These are phyloP conservation scores for Holothuria scabra DNA, from an alignment of 53 echinoderm and acorn worm species.

Conservation along the genomic window DNA sequence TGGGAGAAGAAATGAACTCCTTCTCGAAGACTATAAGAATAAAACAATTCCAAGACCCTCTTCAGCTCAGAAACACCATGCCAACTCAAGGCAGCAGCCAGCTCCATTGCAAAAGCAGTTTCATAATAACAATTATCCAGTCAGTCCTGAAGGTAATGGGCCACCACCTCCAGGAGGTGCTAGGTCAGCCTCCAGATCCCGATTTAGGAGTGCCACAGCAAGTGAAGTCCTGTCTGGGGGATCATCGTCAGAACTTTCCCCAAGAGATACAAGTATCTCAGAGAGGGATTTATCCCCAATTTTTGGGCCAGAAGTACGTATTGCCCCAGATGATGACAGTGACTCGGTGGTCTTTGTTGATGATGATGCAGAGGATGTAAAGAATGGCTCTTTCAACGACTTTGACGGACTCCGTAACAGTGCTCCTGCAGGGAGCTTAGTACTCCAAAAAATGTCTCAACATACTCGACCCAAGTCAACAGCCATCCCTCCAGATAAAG, in stretches of 20 bases:
- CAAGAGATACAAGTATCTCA: slow-evolving; percentile 40
- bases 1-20: slow-evolving; percentile 9
- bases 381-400: slow-evolving; percentile 76
- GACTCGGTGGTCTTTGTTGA: slow-evolving; percentile 85
- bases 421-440: slow-evolving; percentile 69
- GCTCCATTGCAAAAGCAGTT: slow-evolving; percentile 11
- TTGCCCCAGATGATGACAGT: slow-evolving; percentile 79
- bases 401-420: slow-evolving; percentile 79
- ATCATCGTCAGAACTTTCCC: slow-evolving; percentile 41
- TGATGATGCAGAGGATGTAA: slow-evolving; percentile 76
- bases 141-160: neutral
- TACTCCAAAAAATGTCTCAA: slow-evolving; percentile 44
- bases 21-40: slow-evolving; percentile 29
- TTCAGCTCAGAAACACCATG: slow-evolving; percentile 32
- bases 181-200: slow-evolving; percentile 38
- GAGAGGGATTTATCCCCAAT: slow-evolving; percentile 57
- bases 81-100: slow-evolving; percentile 1
- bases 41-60: slow-evolving; percentile 41
- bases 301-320: slow-evolving; percentile 75
- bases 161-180: slow-evolving; percentile 4
- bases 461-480: slow-evolving; percentile 76
- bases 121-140: slow-evolving; percentile 36
- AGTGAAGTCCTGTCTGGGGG: slow-evolving; percentile 63
- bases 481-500: slow-evolving; percentile 52
- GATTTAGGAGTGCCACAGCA: slow-evolving; percentile 65